Base-by-base conservation (phyloP, 2,888 invertebrate species). In the Hyles lineata region DNA sequence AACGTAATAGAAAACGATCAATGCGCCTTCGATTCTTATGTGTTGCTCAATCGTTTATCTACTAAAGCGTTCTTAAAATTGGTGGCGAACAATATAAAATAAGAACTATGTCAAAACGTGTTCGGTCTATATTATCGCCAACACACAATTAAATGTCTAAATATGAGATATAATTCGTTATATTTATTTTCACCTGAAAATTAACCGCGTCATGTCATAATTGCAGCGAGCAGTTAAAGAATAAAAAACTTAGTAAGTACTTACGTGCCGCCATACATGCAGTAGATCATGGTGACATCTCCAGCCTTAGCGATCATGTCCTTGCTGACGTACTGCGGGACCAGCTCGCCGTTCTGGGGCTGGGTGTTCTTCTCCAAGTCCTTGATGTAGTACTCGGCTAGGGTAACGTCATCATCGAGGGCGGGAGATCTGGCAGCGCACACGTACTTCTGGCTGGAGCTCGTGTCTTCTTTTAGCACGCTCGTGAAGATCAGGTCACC, bases 211-310 rank as follows among this genome's bases (percentile, higher is more conserved):
- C 43, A 43, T 15, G 11, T 15, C 43, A 43, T 43, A 15, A 15
- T 3, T 15, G 5, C 29, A 21, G 21, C 15, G 8, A 70, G 9
- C 32, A 70, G 15, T 32, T 55, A 15, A 23, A 17, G 9, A 60
- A 29, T 43, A 19, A 15, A 29, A 58, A 32, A 55, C 9, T 55
- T 61, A 23, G 58, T 32, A 60, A 71, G 23, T 43, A 90, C 92
- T 91, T 71, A 93, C 93, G 86, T 90, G 75, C 93, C 92, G 63
- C 92, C 92, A 72, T 89, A 93, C 59, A 93, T 91, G 78, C 93
- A 93, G 83, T 90, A 93, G 19, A 93, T 82, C 81, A 83, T 86
- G 0, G 88, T 89, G 0, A 83, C 79, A 6, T 88, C 84, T 0
- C 90, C 91, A 29, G 83, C 87, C 55, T 85, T 86, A 0, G 85